Base-by-base conservation (phyloP, 1,140 invertebrate species). In the Drosophila sechellia region DNA sequence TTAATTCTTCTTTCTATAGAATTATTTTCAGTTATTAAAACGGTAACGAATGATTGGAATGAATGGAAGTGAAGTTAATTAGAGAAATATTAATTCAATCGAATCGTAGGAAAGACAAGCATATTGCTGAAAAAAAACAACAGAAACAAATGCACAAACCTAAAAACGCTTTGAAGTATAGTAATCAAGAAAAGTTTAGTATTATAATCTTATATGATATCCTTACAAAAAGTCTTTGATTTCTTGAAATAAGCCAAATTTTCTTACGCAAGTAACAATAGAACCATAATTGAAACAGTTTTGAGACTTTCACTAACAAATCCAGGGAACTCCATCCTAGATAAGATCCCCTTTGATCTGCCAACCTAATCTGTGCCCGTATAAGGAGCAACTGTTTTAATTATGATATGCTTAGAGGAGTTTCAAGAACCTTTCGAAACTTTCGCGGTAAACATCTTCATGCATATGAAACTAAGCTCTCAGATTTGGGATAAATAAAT, bases 381-480 rank as follows among this genome's bases (percentile, higher is more conserved):
- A 68, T 68, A 65, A 10, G 31, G 64, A 65, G 40, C 40, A 53
- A 65, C 59, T 68, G 17, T 48, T 68, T 70, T 68, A 70, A 70
- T 70, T 70, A 70, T 48, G 66, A 55, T 66, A 48, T 68, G 65
- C 65, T 37, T 5, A 46, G 34, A 46, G 35, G 61, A 45, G 8
- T 56, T 25, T 46, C 17, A 37, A 66, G 31, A 3, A 11, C 39
- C n/a, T 35, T 52, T 22, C 13, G 20, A 70, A 46, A 68, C 49
- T 68, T 68, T 68, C 34, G 63, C 64, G 64, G 64, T 68, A 68
- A 70, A 68, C 66, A 70, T 55, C 66, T 69, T 27, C 49, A 68
- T 69, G 65, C 65, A 66, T 53, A 66, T 68, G 60, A 68, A 68
- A 68, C 59, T 68, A 65, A 68, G 64, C 60, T 53, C 60, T 65